Conservation (phyloP, 2,888 invertebrate genomes). For the Cataglyphis rosenhaueri region DNA sequence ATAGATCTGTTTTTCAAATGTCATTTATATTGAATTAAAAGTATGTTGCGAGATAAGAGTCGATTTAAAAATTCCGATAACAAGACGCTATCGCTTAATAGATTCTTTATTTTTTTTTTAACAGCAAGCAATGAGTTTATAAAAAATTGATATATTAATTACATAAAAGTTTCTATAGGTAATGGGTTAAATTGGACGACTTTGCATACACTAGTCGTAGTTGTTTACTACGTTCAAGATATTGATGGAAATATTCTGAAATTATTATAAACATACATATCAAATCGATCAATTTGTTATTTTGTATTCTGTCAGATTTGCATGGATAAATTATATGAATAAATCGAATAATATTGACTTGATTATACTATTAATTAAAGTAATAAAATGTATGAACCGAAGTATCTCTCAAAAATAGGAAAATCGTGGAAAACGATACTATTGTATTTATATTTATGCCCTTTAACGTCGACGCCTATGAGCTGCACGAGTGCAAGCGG, state of each 20-base stretch:
- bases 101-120: neutral
- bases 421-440: conserved; percentile 33
- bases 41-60: neutral
- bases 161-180: neutral
- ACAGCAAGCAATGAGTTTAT: neutral
- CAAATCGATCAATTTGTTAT: neutral
- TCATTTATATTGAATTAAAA: conserved; percentile 1
- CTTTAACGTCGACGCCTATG: conserved; percentile 63
- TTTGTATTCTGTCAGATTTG: neutral
- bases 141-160: neutral
- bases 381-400: neutral
- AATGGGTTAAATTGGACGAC: neutral
- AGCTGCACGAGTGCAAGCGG: conserved; percentile 27
- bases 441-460: conserved; percentile 7
- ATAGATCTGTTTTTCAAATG: no score
- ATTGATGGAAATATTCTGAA: neutral
- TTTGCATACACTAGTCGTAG: neutral
- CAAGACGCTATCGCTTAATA: neutral
- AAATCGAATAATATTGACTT: conserved; percentile 3
- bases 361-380: neutral
- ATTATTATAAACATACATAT: neutral
- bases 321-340: neutral
- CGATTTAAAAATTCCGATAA: neutral
- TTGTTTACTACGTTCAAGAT: neutral
- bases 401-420: neutral